Evolutionary conservation across 2,888 invertebrate species (phyloP).

Genomic region (Diaprepes abbreviatus): DNA sequence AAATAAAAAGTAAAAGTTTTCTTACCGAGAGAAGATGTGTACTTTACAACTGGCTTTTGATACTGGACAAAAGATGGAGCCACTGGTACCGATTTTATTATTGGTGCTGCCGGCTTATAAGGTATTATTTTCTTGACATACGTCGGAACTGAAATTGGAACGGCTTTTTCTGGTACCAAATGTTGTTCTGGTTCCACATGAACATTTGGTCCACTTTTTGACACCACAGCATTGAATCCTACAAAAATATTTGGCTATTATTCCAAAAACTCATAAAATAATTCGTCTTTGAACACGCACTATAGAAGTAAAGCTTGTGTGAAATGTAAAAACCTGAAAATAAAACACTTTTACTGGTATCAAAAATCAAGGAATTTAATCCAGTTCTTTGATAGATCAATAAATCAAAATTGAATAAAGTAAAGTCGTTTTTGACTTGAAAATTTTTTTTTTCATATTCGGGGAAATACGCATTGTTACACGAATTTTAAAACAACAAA

Average conservation of each 20-base stretch:
- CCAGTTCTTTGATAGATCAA: too few species aligned
- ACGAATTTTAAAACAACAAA: too few species aligned
- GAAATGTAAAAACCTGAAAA: too few species aligned
- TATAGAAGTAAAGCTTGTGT: too few species aligned
- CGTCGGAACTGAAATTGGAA: conserved; percentile 39
- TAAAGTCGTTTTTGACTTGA: too few species aligned
- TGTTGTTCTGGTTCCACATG: conserved; percentile 64
- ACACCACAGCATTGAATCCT: conserved; percentile 67
- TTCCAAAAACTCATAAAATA: too few species aligned
- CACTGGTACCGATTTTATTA: conserved; percentile 60
- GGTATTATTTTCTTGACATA: conserved; percentile 54
- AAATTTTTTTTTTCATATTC: too few species aligned
- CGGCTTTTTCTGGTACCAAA: conserved; percentile 45
- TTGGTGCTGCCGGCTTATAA: conserved; percentile 58
- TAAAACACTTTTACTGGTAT: too few species aligned
- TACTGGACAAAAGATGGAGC: conserved; percentile 60
- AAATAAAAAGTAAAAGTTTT: conserved; percentile 3
- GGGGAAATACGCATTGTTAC: too few species aligned
- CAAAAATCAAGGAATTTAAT: too few species aligned
- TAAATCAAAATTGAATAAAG: too few species aligned
- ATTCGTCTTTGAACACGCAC: too few species aligned
- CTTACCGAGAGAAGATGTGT: conserved; percentile 55
- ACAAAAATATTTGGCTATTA: neutral
- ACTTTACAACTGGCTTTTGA: conserved; percentile 56
- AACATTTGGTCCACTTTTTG: conserved; percentile 67